A percentile compares a stretch with the other conserved stretches of the same genome.
phyloP scores from a whole-genome alignment of 2,888 invertebrate species.

The Amphipoea lucens region DNA sequence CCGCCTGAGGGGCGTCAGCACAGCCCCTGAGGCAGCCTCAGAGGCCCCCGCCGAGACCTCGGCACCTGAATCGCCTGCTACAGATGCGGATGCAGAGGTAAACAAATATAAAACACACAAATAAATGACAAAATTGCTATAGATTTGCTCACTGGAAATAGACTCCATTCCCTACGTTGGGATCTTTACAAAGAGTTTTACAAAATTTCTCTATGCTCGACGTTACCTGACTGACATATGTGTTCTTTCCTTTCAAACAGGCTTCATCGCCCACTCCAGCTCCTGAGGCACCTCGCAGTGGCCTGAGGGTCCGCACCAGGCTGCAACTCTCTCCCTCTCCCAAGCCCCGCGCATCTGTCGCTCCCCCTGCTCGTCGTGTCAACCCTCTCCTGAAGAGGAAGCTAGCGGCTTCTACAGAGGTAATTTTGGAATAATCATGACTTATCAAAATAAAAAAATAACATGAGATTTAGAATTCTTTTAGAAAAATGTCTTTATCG shows the following conservation, averaged over 20 bases:
- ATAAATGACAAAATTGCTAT: background rate
- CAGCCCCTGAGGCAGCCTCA: conserved; percentile 85
- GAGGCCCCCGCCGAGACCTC: conserved; percentile 85
- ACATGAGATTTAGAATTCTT: background rate
- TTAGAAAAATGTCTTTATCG: background rate
- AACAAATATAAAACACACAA: background rate
- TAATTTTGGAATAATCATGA: conserved; percentile 54
- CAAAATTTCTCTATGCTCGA: background rate
- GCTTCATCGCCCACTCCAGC: conserved; percentile 80
- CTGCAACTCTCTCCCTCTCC: conserved; percentile 87
- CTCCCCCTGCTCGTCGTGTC: conserved; percentile 87
- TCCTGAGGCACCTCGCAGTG: conserved; percentile 80
- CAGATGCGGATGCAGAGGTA: conserved; percentile 84
- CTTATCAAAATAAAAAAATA: background rate
- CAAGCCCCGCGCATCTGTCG: conserved; percentile 87
- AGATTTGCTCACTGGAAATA: background rate
- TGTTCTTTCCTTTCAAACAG: conserved; percentile 60
- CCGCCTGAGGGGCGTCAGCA: conserved; percentile 86
- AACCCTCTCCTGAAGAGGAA: conserved; percentile 90
- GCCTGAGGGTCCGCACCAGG: conserved; percentile 79
- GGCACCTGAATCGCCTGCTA: conserved; percentile 79
- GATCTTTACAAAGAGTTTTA: too few species aligned
- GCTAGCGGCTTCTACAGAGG: conserved; percentile 85
- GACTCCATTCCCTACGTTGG: background rate
- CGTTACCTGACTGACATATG: background rate